Percentiles rank a stretch among this genome's conserved stretches.
Evolutionary conservation across 2,113 vertebrate genomes (phyloP).

Genomic region (Ceratotherium simum): DNA sequence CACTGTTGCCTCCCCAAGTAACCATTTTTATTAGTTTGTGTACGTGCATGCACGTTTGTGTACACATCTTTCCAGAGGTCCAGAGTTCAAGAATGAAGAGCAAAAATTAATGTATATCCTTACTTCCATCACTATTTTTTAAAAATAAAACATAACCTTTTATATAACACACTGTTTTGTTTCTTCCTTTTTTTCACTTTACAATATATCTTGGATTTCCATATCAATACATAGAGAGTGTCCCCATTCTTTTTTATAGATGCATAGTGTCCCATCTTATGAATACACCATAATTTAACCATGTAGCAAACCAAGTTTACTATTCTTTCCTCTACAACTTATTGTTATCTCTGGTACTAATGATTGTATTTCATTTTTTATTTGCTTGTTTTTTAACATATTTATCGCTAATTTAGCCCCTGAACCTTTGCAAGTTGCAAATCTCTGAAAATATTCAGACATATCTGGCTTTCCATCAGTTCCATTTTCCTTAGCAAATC

Average conservation of each 20-base stretch:
- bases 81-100: not conserved
- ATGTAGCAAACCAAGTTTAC: not conserved
- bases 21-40: not conserved
- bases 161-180: not conserved
- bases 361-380: not conserved
- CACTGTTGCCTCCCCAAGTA: not conserved
- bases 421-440: not conserved
- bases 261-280: not conserved
- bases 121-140: not conserved
- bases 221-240: not conserved
- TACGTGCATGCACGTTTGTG: not conserved
- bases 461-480: not conserved
- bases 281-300: not conserved
- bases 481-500: not conserved
- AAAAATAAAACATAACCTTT: not conserved
- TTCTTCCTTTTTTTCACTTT: not conserved
- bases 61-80: not conserved
- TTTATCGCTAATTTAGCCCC: not conserved
- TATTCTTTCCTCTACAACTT: not conserved
- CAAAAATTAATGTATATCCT: not conserved
- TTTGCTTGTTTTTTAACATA: not conserved
- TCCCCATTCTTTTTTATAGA: not conserved
- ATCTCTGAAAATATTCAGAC: not conserved
- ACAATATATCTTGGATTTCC: not conserved
- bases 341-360: not conserved